These are phyloP conservation scores for Indicator maculatus DNA, from an alignment of 2,113 vertebrate species.

Conservation along the genomic window DNA sequence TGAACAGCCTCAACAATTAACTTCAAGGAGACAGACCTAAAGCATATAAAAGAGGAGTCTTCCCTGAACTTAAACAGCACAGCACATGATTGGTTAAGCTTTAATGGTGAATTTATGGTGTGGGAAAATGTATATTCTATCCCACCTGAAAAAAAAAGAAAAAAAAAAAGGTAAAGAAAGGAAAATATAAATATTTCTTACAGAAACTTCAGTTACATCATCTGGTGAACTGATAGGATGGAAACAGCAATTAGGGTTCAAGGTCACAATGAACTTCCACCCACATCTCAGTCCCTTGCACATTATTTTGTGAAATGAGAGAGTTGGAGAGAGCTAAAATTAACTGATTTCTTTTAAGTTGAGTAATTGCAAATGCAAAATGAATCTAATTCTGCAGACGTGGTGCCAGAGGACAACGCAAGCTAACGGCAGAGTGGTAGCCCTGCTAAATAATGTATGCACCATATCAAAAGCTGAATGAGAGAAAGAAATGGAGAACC, in stretches of 20 bases:
- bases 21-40: background rate
- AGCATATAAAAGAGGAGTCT: background rate
- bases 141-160: background rate
- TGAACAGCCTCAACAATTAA: background rate
- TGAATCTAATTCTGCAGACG: slow-evolving; percentile 62
- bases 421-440: slow-evolving; percentile 67
- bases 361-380: slow-evolving; percentile 68
- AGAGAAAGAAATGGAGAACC: slow-evolving; percentile 67
- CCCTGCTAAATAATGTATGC: slow-evolving; percentile 82
- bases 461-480: slow-evolving; percentile 76
- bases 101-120: background rate
- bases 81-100: background rate
- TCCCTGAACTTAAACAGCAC: background rate
- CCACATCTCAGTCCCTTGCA: slow-evolving; percentile 37
- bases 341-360: slow-evolving; percentile 66
- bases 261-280: slow-evolving; percentile 39
- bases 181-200: slow-evolving; percentile 15
- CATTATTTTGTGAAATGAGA: slow-evolving; percentile 36
- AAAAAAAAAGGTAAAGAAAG: background rate
- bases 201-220: slow-evolving; percentile 10
- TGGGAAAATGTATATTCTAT: slow-evolving; percentile 14
- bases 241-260: slow-evolving; percentile 43
- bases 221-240: slow-evolving; percentile 27
- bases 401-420: slow-evolving; percentile 68
- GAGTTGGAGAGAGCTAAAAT: slow-evolving; percentile 43